Percentiles rank a stretch among this genome's conserved stretches.
Evolutionary conservation across 1,140 invertebrate species (phyloP).

Genomic region (Drosophila biarmipes): DNA sequence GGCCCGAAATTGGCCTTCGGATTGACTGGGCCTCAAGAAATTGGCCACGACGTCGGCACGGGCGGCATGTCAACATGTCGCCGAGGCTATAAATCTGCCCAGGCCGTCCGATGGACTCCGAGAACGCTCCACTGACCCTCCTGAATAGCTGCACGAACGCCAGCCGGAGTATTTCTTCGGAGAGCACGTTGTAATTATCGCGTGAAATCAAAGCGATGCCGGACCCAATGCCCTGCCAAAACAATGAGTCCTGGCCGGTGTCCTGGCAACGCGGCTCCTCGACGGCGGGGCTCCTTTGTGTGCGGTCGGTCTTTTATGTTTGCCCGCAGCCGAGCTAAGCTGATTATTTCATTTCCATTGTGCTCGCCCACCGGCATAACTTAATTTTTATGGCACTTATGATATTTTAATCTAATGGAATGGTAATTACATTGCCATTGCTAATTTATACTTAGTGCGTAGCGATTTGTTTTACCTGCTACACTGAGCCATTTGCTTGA

Average conservation of each 20-base stretch:
- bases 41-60: constrained; percentile 27
- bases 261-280: constrained; percentile 31
- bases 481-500: not conserved
- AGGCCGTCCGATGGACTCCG: constrained; percentile 30
- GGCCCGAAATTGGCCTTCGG: constrained; percentile 32
- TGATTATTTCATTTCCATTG: constrained; percentile 68
- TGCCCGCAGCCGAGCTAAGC: constrained; percentile 38
- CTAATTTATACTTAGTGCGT: constrained; percentile 55
- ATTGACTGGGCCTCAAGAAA: constrained; percentile 27
- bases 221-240: constrained; percentile 39
- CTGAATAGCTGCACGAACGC: constrained; percentile 66
- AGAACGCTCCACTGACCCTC: constrained; percentile 52
- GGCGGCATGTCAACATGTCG: constrained; percentile 76
- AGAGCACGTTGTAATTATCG: constrained; percentile 72
- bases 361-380: constrained; percentile 51
- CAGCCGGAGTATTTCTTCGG: constrained; percentile 43
- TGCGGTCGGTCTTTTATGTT: constrained; percentile 43
- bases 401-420: constrained; percentile 75
- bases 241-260: constrained; percentile 36
- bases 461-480: not conserved
- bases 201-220: constrained; percentile 70
- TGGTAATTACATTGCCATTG: constrained; percentile 63
- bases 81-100: constrained; percentile 72
- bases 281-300: constrained; percentile 16
- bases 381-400: constrained; percentile 65